phyloP scores from a whole-genome alignment of 2,888 invertebrate genomes.

The Lepidochitona cinerea region DNA sequence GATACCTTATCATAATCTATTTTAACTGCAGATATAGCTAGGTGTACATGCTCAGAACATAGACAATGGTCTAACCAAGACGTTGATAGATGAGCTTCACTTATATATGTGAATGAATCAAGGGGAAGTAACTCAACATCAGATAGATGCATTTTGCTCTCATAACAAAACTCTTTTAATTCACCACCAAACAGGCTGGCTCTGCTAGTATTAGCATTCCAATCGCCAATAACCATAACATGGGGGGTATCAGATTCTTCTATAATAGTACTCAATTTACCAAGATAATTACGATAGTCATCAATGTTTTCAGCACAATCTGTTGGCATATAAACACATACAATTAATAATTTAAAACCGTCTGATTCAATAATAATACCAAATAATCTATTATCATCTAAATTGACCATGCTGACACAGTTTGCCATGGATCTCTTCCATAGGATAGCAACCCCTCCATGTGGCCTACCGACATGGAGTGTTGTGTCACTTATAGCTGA shows the following conservation, averaged over 20 bases:
- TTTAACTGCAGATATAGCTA: too few relatives aligned
- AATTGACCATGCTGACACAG: background rate
- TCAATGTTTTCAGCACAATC: background rate
- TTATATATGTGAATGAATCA: background rate
- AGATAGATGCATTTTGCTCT: background rate
- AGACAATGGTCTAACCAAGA: too few relatives aligned
- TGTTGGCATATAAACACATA: background rate
- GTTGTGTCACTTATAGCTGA: background rate
- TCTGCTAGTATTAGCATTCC: background rate
- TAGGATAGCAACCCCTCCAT: background rate
- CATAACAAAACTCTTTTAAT: background rate
- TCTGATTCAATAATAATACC: background rate
- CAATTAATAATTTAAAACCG: background rate
- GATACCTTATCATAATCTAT: too few relatives aligned
- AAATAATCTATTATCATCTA: background rate
- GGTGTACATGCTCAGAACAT: too few relatives aligned
- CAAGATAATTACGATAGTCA: background rate
- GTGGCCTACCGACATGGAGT: background rate
- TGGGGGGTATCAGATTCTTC: background rate
- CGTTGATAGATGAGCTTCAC: background rate
- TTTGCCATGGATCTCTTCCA: background rate
- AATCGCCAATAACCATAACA: background rate
- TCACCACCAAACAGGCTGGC: too few relatives aligned
- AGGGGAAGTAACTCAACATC: background rate
- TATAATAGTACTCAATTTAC: background rate